Conservation (phyloP, 2,113 vertebrate species). For the Andinoacara biseriatus region DNA sequence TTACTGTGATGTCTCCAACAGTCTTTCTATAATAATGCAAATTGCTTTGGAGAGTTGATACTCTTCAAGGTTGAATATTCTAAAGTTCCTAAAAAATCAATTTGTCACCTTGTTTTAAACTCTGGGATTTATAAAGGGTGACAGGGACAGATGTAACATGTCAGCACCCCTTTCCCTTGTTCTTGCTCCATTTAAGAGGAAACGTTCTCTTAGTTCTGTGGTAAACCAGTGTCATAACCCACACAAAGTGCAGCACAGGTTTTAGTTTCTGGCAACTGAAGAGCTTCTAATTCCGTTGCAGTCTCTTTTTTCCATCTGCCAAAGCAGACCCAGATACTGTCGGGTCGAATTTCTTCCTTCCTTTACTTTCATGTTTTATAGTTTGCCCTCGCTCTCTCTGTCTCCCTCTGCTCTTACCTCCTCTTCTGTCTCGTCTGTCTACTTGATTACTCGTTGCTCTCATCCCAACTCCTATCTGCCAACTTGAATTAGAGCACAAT, state of each 20-base stretch:
- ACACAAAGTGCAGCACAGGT: neutral
- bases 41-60: neutral
- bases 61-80: no score
- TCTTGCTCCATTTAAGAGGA: neutral
- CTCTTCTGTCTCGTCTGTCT: slow-evolving; percentile 43
- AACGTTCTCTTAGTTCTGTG: neutral
- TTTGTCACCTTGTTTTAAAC: neutral
- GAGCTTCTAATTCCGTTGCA: slow-evolving; percentile 22
- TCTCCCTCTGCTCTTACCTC: slow-evolving; percentile 13
- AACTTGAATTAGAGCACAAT: slow-evolving; percentile 61
- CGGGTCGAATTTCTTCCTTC: slow-evolving; percentile 34
- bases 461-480: slow-evolving; percentile 57
- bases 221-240: neutral
- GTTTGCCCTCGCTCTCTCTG: slow-evolving; percentile 11
- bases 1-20: neutral
- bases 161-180: neutral
- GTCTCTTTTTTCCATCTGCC: slow-evolving; percentile 1
- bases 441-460: slow-evolving; percentile 58
- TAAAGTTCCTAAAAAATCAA: neutral
- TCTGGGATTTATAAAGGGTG: neutral
- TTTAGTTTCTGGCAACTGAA: slow-evolving; percentile 21
- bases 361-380: slow-evolving; percentile 45
- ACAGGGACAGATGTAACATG: neutral
- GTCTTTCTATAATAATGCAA: neutral
- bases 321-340: slow-evolving; percentile 20